Base-by-base conservation (phyloP, 2,113 vertebrate genomes). In the Alouatta palliata region DNA sequence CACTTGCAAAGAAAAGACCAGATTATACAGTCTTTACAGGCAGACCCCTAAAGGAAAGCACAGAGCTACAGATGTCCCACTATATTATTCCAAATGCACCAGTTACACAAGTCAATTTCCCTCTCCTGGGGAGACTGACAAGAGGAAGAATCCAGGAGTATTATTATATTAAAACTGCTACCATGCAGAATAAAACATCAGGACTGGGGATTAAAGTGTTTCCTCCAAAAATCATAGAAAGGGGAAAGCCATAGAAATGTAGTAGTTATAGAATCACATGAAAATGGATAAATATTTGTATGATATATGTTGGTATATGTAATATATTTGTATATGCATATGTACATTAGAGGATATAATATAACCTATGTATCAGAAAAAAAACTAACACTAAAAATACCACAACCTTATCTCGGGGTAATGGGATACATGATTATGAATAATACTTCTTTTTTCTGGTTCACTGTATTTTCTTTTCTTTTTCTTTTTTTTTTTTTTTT, bases 401-500 rank as follows among this genome's bases (percentile, higher is more conserved):
- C 8, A 79, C 76, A 73, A 71, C 11, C 13, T 87, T 96, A 79
- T 83, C 70, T 82, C 40, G 91, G 37, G 23, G 4, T 68, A 10
- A 96, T 52, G 5, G 25, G 13, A 70, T 91, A 49, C 86, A 87
- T 40, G 56, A 37, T 76, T 81, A 77, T 11, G 14, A 80, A 58
- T 90, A 83, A 77, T 83, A 77, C n/a, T 93, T 49, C 3, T 54
- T 61, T 75, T 95, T 84, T 86, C 37, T 81, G 94, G 77, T 76
- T 95, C 25, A 80, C 19, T 86, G 3, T 95, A 37, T 61, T 52
- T 52, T 52, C 14, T 52, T 52, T 16, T 14, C 17, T 52, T 52
- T 49, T 49, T 13, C 14, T 2, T 13, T 49, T 49, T 49, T 49
- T 49, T 49, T 49, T 49, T 49, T 49, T 49, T 49, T 49, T 45